Percentiles rank a stretch among this genome's conserved stretches.
These are phyloP conservation scores for Salvelinus namaycush DNA, from an alignment of 2,113 vertebrate genomes.

Conservation along the genomic window DNA sequence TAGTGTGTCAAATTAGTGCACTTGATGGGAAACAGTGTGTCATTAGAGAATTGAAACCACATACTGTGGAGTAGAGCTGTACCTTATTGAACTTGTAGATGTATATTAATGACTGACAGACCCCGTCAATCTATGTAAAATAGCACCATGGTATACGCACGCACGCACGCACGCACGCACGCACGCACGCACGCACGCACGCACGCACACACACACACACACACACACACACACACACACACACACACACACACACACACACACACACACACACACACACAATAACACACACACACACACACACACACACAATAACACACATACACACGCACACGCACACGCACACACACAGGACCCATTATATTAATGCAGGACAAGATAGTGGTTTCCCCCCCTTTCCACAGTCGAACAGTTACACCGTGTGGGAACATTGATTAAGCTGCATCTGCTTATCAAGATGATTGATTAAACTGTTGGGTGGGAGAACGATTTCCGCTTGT, in stretches of 20 bases:
- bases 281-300: slow-evolving; percentile 2
- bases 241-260: not conserved
- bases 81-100: slow-evolving; percentile 3
- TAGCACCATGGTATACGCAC: slow-evolving; percentile 8
- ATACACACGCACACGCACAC: too few species aligned
- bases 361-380: too few species aligned
- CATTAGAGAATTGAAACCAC: not conserved
- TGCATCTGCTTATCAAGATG: slow-evolving; percentile 43
- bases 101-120: slow-evolving; percentile 25
- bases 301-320: not conserved
- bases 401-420: slow-evolving; percentile 20
- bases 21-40: not conserved
- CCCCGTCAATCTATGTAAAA: not conserved
- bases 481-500: slow-evolving; percentile 21
- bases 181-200: not conserved
- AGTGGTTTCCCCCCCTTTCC: not conserved
- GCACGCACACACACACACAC: not conserved
- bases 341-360: not conserved
- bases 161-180: not conserved
- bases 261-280: not conserved
- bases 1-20: not conserved
- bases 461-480: slow-evolving; percentile 53
- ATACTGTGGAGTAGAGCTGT: not conserved
- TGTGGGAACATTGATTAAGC: slow-evolving; percentile 60
- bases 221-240: slow-evolving; percentile 1